Evolutionary conservation across 2,797 vertebrate species (phyloP), one percentile per base, ranked within the genome.

Genomic region (Threskiornis aethiopicus): DNA sequence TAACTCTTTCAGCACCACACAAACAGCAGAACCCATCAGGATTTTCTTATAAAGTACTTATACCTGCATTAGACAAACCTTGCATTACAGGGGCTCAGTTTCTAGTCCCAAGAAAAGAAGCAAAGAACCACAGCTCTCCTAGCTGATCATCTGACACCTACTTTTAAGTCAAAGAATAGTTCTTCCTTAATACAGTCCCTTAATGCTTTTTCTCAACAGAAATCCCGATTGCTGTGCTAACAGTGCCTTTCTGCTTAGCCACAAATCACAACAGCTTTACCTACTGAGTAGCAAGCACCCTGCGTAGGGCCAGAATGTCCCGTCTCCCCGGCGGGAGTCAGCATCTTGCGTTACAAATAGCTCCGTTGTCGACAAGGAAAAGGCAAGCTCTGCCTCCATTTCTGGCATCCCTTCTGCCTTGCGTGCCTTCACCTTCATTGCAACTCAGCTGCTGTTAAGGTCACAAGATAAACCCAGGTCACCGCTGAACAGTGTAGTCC

Each of bases 1-100:
- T 96, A 96, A 97, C 93, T 69, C 88, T 92, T 95, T 89, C 94
- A 64, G 59, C 64, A 80, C 81, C 81, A 69, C 47, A 71, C 44
- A 87, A 83, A 51, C 33, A 58, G 51, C 26, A 71, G 75, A 78
- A 84, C 71, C n/a, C 59, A 61, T 14, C 24, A 58, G 65, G 52
- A 87, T 87, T 94, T 87, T 41, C 52, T 77, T 37, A 70, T 37
- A 29, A 83, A 85, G 52, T 51, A 44, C 52, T 95, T 78, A 67
- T 11, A 51, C 33, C 66, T 55, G n/a, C 9, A 24, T 76, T 66
- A 92, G 62, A 70, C 73, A 87, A 91, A 70, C 13, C 7, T 3
- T 9, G 28, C 39, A 31, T 46, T 79, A 57, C 18, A 79, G 49
- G 13, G 22, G 15, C 55, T 90, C 44, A 6, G 16, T 70, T 79